Base-by-base conservation (phyloP, 2,113 vertebrate species). In the Nothobranchius kuhntae region DNA sequence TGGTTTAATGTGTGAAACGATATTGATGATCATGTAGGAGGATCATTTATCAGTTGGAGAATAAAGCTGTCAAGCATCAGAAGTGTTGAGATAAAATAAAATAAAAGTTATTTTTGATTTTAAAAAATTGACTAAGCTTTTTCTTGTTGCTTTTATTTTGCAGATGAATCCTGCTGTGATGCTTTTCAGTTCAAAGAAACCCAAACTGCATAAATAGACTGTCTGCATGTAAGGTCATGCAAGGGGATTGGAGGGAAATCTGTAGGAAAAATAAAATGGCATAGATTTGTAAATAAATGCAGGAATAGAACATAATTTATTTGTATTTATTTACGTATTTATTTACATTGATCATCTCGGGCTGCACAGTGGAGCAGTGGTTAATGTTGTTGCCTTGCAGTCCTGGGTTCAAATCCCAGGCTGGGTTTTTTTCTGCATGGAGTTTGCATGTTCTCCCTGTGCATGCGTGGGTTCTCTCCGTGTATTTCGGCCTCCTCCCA, bases 71-170 rank as follows among this genome's bases (percentile, higher is more conserved):
- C 81, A 64, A 80, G 67, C 48, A 12, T 63, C 45, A 68, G 14
- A 59, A 14, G 42, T 15, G 40, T 26, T 55, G 26, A 67, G 60
- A 67, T 76, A 56, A 69, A 73, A 73, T 47, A 38, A 7, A 4
- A 7, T 7, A 7, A 7, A 4, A 7, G 38, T 45, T 7, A n/a
- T 15, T 40, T 65, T 53, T 65, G 48, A n/a, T 7, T n/a, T 35
- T 30, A 66, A 67, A 81, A 68, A 81, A 67, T 38, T 53, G 57
- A 77, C 53, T 61, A 78, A 50, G 61, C 62, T 68, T 68, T 26
- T 42, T 77, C 26, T 0, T 9, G 61, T n/a, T 24, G 59, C 70
- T 83, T 82, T 80, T 75, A 75, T 68, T 63, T 65, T 71, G 53
- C 42, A 38, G 48, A 54, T 38, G 48, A 61, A 55, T 11, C 68